These are phyloP conservation scores for Embiotoca jacksoni DNA, from an alignment of 2,113 vertebrate genomes.

Conservation along the genomic window DNA sequence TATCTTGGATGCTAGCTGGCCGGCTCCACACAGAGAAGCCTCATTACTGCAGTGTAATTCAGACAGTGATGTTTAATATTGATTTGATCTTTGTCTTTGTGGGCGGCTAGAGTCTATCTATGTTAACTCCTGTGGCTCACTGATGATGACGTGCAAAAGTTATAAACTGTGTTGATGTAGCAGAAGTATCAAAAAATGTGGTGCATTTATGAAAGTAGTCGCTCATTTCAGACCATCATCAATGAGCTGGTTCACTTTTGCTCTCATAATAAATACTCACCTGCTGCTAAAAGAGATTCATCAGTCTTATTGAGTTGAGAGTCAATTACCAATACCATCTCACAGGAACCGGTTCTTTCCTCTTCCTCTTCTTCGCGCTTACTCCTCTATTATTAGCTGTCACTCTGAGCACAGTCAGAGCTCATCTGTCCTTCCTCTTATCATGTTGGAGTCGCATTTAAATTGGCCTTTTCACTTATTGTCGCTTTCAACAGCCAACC, in stretches of 20 bases:
- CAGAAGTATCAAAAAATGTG: no score
- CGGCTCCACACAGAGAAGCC: no score
- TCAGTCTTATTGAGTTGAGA: background rate
- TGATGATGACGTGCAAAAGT: no score
- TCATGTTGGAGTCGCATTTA: background rate
- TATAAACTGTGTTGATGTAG: no score
- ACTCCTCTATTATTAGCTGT: constrained; percentile 5
- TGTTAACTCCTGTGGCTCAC: no score
- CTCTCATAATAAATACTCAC: background rate
- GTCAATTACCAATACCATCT: background rate
- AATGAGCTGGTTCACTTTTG: background rate
- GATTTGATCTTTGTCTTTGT: no score
- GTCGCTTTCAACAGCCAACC: constrained; percentile 1
- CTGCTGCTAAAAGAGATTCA: background rate
- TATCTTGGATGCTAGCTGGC: no score
- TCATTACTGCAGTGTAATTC: no score
- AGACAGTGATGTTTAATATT: no score
- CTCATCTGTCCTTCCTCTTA: constrained; percentile 1
- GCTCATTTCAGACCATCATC: background rate
- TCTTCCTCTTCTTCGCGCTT: background rate
- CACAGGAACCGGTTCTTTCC: background rate
- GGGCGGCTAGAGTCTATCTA: no score
- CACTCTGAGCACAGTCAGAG: constrained; percentile 2
- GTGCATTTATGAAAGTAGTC: no score
- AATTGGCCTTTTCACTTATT: constrained; percentile 9